A percentile compares a stretch with the other conserved stretches of the same genome.
Evolutionary conservation across 2,888 invertebrate genomes (phyloP).

Genomic region (Rotaria socialis): DNA sequence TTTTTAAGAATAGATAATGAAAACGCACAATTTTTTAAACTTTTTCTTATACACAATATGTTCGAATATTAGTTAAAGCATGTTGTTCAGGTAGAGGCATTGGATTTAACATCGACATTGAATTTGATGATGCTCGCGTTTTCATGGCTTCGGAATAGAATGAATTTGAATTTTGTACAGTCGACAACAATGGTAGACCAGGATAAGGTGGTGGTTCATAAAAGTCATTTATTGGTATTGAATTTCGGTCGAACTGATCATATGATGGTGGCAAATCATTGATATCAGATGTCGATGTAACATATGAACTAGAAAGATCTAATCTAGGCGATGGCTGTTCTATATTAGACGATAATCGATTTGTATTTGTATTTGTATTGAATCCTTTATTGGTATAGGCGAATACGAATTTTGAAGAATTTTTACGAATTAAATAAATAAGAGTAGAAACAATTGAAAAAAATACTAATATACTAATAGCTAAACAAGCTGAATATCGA

Average conservation of each 20-base stretch:
- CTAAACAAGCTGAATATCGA: not conserved
- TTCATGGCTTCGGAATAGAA: not conserved
- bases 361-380: not conserved
- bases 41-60: not conserved
- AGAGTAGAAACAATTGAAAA: not conserved
- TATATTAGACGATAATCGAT: not conserved
- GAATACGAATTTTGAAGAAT: not conserved
- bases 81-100: not conserved
- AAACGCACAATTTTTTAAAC: not conserved
- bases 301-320: not conserved
- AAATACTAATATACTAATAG: not conserved
- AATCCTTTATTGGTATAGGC: not conserved
- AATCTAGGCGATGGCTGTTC: not conserved
- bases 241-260: not conserved
- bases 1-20: not conserved
- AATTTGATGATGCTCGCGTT: not conserved
- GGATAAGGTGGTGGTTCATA: constrained; percentile 1
- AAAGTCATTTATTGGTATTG: not conserved
- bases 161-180: not conserved
- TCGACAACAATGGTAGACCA: not conserved
- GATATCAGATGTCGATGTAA: not conserved
- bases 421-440: constrained; percentile 16
- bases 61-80: not conserved
- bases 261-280: not conserved
- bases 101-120: not conserved